These are phyloP conservation scores for Regulus satrapa DNA, from an alignment of 2,113 vertebrate species.

Conservation along the genomic window DNA sequence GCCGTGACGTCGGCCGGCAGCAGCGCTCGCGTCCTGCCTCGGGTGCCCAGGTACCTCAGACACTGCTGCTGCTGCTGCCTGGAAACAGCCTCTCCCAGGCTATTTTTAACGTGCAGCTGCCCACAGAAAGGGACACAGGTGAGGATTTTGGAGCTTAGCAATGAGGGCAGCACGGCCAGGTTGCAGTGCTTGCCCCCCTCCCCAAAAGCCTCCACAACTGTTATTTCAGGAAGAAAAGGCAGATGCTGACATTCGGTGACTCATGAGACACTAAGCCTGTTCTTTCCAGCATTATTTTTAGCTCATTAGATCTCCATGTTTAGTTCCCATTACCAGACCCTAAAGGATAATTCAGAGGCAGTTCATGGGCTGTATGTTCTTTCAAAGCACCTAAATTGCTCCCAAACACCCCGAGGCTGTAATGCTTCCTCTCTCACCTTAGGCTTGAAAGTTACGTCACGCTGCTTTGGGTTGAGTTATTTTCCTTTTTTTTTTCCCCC, in stretches of 20 bases:
- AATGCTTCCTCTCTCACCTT: neutral
- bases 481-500: neutral
- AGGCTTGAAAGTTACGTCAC: neutral
- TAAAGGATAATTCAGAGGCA: neutral
- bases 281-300: conserved; percentile 6
- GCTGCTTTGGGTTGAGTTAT: neutral
- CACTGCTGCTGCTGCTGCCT: neutral
- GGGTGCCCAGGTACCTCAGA: neutral
- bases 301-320: neutral
- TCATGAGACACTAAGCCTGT: conserved; percentile 26
- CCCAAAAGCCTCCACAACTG: neutral
- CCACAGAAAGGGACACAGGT: neutral
- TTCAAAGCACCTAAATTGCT: neutral
- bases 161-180: neutral
- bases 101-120: neutral
- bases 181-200: neutral
- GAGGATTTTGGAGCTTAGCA: neutral
- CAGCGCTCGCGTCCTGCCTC: neutral
- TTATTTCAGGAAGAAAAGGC: conserved; percentile 19
- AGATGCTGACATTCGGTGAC: conserved; percentile 21
- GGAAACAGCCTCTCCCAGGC: neutral
- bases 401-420: neutral
- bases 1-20: neutral
- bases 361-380: neutral
- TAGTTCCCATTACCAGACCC: neutral